A percentile compares a stretch with the other conserved stretches of the same genome.
Conservation (phyloP, 2,113 vertebrate genomes). For the Nothocercus julius region DNA sequence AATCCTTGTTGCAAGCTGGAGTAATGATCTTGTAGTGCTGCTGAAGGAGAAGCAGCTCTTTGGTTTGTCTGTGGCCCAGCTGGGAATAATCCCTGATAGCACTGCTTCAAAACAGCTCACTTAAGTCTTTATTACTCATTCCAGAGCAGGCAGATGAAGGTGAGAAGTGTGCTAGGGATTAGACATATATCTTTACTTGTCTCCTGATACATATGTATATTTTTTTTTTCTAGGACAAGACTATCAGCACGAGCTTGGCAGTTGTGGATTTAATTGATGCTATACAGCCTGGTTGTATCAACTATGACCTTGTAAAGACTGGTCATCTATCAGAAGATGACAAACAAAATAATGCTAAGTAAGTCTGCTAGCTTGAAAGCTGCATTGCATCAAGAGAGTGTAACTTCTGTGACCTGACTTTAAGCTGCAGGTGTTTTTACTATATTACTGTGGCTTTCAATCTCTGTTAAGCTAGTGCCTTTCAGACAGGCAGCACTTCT, state of each 20-base stretch:
- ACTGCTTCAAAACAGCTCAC: not conserved
- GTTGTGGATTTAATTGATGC: constrained; percentile 97
- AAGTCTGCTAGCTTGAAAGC: constrained; percentile 60
- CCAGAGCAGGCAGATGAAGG: not conserved
- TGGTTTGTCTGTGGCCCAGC: not conserved
- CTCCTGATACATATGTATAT: not conserved
- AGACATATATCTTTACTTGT: not conserved
- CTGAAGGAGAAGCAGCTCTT: not conserved
- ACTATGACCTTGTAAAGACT: constrained; percentile 93
- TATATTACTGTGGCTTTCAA: not conserved
- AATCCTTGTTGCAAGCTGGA: not conserved
- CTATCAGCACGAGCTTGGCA: constrained; percentile 92
- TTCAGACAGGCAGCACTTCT: not conserved
- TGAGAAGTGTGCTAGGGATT: not conserved
- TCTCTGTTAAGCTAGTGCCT: not conserved
- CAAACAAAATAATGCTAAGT: constrained; percentile 97
- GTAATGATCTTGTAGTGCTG: not conserved
- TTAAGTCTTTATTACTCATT: not conserved
- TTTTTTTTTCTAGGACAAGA: constrained; percentile 84
- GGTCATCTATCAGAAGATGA: constrained; percentile 86
- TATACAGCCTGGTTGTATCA: constrained; percentile 93
- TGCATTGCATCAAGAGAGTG: not conserved
- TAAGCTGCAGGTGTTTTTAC: not conserved
- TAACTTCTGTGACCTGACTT: fast-evolving
- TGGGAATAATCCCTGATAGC: not conserved